Evolutionary conservation across 2,888 invertebrate genomes (phyloP), one percentile per base, ranked within the genome.

Genomic region (Rhagonycha fulva): DNA sequence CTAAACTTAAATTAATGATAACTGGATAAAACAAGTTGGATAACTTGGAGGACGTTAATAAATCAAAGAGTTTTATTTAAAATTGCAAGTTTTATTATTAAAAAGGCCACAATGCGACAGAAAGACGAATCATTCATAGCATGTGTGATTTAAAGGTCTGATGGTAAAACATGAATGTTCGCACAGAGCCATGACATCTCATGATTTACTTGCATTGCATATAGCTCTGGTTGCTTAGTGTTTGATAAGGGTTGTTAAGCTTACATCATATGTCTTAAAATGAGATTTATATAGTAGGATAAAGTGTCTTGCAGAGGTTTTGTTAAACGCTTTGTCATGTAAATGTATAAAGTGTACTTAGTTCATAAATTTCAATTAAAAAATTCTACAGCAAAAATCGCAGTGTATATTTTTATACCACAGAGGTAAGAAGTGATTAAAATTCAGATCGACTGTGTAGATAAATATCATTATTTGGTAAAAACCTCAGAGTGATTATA

Each of bases 291-390:
- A 69, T 76, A 74, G 69, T 74, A 75, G 78, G 73, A 72, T 77
- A 77, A 77, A 80, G 80, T 77, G 76, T 68, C 70, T 71, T 75
- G 79, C 76, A 75, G 74, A 74, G 81, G 79, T 80, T 70, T 81
- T 82, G 80, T 82, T 82, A 81, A 82, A 81, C 74, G 80, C 81
- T 81, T 82, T 82, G 80, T 82, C 79, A 82, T 81, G 81, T 78
- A 81, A 82, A 82, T 81, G 76, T 69, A 76, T 73, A 63, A 77
- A 78, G 76, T 70, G 77, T 62, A 72, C 28, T 62, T 70, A 63
- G 68, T 72, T 75, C 68, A 67, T 73, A 67, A 69, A 70, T 47
- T 72, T 70, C 70, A 78, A 69, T 72, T 75, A 72, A 76, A 76
- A 77, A 70, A 62, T 75, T 71, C 61, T 75, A 79, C 82, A 83